These are phyloP conservation scores for Cinclus mexicanus DNA, from an alignment of 2,113 vertebrate genomes.

Conservation along the genomic window DNA sequence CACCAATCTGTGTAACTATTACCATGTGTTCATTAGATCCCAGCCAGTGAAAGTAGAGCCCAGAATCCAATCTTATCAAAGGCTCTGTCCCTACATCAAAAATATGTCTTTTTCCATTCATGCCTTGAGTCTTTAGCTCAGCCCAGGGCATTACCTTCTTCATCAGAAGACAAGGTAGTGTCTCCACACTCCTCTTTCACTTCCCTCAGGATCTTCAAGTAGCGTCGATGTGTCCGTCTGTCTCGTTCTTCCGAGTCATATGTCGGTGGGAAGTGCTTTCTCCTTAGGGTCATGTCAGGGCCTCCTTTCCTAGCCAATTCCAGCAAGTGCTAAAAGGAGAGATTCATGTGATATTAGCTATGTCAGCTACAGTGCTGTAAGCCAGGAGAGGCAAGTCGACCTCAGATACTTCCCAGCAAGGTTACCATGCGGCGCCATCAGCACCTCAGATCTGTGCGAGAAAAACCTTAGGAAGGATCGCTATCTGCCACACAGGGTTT, in stretches of 20 bases:
- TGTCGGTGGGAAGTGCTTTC: conserved; percentile 66
- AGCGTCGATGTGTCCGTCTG: conserved; percentile 82
- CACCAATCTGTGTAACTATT: not conserved
- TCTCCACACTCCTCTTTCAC: conserved; percentile 94
- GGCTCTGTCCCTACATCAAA: not conserved
- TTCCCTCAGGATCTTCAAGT: conserved; percentile 88
- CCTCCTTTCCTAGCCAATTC: conserved; percentile 88
- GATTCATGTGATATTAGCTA: accelerated
- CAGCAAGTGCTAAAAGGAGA: conserved; percentile 81
- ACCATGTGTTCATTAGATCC: not conserved
- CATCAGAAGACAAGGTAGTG: conserved; percentile 89
- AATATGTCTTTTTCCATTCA: not conserved
- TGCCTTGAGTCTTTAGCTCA: not conserved
- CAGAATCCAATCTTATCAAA: not conserved
- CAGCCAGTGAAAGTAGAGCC: not conserved
- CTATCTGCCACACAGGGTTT: not conserved
- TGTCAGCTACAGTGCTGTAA: not conserved
- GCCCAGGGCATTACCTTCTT: conserved; percentile 82
- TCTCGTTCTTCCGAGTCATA: conserved; percentile 84
- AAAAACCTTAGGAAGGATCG: not conserved
- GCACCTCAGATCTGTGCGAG: not conserved
- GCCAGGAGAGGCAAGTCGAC: not conserved
- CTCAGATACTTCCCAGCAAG: not conserved
- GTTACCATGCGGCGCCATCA: accelerated
- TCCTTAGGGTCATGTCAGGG: conserved; percentile 79